Evolutionary conservation across 2,888 invertebrate genomes (phyloP).

Genomic region (Panorpa germanica): DNA sequence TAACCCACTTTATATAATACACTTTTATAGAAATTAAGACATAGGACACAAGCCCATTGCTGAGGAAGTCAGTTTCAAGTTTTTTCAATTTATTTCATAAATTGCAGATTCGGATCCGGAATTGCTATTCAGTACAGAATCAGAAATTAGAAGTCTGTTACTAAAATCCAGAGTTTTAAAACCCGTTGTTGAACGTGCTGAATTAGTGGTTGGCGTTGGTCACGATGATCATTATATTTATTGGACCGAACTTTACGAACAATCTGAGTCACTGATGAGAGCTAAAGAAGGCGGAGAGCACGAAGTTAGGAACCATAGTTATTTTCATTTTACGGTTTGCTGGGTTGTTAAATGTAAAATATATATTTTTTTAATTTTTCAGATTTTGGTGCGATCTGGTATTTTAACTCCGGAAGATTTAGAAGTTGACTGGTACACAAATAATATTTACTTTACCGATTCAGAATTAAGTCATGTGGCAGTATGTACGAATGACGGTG

Average conservation of each 20-base stretch:
- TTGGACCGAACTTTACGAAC: slow-evolving; percentile 56
- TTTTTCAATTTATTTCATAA: too few relatives aligned
- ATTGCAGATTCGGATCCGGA: slow-evolving; percentile 49
- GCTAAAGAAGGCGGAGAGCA: slow-evolving; percentile 41
- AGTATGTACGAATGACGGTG: slow-evolving; percentile 50
- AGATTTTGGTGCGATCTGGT: slow-evolving; percentile 42
- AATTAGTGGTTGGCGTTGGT: slow-evolving; percentile 42
- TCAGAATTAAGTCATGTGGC: slow-evolving; percentile 48
- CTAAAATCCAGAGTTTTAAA: slow-evolving; percentile 28
- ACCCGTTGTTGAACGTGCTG: slow-evolving; percentile 27
- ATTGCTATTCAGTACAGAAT: slow-evolving; percentile 45
- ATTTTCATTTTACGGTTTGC: too few relatives aligned
- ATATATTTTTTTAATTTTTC: too few relatives aligned
- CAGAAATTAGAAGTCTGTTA: slow-evolving; percentile 41
- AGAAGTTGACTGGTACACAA: slow-evolving; percentile 58
- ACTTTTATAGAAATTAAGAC: too few relatives aligned
- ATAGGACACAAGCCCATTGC: too few relatives aligned
- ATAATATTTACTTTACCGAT: slow-evolving; percentile 70
- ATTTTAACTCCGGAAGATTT: slow-evolving; percentile 55
- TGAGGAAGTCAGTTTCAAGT: too few relatives aligned
- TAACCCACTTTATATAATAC: too few relatives aligned
- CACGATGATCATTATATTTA: slow-evolving; percentile 51
- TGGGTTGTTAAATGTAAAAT: too few relatives aligned
- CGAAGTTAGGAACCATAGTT: too few relatives aligned
- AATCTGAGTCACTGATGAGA: slow-evolving; percentile 50